Percentiles rank a stretch among this genome's conserved stretches.
These are phyloP conservation scores for Nasonia longicornis DNA, from an alignment of 1,140 invertebrate genomes.

Conservation along the genomic window DNA sequence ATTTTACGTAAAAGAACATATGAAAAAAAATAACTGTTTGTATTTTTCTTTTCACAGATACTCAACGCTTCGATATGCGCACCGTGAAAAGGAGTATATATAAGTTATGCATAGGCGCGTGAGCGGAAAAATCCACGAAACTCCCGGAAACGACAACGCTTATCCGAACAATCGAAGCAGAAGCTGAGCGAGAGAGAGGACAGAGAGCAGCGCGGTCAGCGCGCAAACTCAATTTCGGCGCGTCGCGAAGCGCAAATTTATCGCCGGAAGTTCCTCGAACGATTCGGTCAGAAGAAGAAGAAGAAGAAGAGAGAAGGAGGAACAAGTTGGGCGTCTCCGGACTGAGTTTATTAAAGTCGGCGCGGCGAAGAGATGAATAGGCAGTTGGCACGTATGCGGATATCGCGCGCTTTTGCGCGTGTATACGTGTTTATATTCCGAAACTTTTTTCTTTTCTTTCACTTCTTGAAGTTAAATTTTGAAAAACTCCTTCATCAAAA, in stretches of 20 bases:
- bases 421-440: no score
- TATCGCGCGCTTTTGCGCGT: no score
- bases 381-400: constrained; percentile 9
- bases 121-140: neutral
- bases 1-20: no score
- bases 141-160: neutral
- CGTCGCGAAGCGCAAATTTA: constrained; percentile 46
- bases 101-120: neutral
- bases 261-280: constrained; percentile 45
- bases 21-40: no score
- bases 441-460: neutral
- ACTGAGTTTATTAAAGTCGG: constrained; percentile 51
- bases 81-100: neutral
- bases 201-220: neutral
- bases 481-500: neutral
- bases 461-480: neutral
- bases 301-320: constrained; percentile 23
- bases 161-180: neutral
- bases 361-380: constrained; percentile 16
- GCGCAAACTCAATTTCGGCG: constrained; percentile 48
- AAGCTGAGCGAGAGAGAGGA: neutral
- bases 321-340: constrained; percentile 11
- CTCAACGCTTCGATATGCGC: no score
- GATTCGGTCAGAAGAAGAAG: constrained; percentile 20
- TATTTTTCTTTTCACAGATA: no score